Percentiles rank a stretch among this genome's conserved stretches.
Conservation (phyloP, 2,113 vertebrate species). For the Spilogale gracilis region DNA sequence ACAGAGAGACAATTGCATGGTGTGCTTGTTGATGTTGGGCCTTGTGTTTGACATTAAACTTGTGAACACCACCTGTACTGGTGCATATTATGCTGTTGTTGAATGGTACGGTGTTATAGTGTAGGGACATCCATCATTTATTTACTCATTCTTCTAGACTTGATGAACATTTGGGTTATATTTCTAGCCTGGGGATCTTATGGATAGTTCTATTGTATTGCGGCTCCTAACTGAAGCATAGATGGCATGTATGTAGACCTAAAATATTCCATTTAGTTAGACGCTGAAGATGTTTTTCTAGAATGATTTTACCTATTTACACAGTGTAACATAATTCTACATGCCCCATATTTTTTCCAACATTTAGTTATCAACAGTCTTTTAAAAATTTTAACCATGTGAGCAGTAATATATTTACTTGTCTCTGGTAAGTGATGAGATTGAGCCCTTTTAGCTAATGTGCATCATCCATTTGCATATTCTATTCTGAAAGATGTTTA, state of each 20-base stretch:
- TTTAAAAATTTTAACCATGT: not conserved
- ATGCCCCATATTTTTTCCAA: not conserved
- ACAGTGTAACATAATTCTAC: not conserved
- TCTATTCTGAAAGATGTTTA: not conserved
- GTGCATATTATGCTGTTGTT: rapidly evolving
- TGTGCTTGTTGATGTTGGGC: not conserved
- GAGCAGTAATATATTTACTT: not conserved
- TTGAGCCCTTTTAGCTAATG: not conserved
- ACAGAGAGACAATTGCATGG: rapidly evolving
- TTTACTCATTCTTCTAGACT: not conserved
- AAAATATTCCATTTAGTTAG: not conserved
- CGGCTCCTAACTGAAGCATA: too few relatives aligned
- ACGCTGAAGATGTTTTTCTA: not conserved
- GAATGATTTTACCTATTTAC: not conserved
- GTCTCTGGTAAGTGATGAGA: not conserved
- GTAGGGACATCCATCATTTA: not conserved
- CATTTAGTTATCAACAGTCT: not conserved
- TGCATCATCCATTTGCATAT: not conserved
- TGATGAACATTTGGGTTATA: not conserved
- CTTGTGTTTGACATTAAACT: not conserved
- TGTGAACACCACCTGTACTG: too few relatives aligned
- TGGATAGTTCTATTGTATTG: not conserved
- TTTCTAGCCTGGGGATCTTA: not conserved
- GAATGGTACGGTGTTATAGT: rapidly evolving
- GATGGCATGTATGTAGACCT: not conserved